These are phyloP conservation scores for Xestia sexstrigata DNA, from an alignment of 2,888 invertebrate species.

Conservation along the genomic window DNA sequence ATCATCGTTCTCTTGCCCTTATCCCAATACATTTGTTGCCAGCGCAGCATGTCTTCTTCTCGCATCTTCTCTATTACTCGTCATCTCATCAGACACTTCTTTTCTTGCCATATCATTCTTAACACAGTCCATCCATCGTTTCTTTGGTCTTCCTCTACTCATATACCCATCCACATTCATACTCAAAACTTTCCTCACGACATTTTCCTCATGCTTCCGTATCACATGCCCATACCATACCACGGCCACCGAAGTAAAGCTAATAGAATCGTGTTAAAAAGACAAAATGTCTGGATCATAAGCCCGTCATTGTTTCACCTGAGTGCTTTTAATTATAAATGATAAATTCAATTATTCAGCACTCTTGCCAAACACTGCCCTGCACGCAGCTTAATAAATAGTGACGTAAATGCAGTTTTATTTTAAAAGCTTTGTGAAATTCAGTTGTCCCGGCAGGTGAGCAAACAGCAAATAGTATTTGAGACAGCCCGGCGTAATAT, in stretches of 20 bases:
- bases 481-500: conserved; percentile 74
- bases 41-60: too few species aligned
- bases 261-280: background rate
- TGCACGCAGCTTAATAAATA: conserved; percentile 34
- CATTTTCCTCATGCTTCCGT: too few species aligned
- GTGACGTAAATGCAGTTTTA: conserved; percentile 49
- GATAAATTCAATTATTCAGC: conserved; percentile 18
- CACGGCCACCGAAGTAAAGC: background rate
- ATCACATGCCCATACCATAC: too few species aligned
- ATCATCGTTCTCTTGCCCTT: too few species aligned
- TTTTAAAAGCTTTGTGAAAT: conserved; percentile 48
- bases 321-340: conserved; percentile 22
- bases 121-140: too few species aligned
- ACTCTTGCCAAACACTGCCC: background rate
- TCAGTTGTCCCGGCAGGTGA: conserved; percentile 64
- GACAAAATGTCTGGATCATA: background rate
- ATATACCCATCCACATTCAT: too few species aligned
- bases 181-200: too few species aligned
- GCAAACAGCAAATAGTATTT: conserved; percentile 67
- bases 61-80: too few species aligned
- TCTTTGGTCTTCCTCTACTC: too few species aligned
- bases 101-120: too few species aligned
- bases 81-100: too few species aligned
- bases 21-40: too few species aligned
- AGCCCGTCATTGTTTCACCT: background rate